Evolutionary conservation across 2,113 vertebrate genomes (phyloP), one percentile per base, ranked within the genome.

Genomic region (Plotosus lineatus): DNA sequence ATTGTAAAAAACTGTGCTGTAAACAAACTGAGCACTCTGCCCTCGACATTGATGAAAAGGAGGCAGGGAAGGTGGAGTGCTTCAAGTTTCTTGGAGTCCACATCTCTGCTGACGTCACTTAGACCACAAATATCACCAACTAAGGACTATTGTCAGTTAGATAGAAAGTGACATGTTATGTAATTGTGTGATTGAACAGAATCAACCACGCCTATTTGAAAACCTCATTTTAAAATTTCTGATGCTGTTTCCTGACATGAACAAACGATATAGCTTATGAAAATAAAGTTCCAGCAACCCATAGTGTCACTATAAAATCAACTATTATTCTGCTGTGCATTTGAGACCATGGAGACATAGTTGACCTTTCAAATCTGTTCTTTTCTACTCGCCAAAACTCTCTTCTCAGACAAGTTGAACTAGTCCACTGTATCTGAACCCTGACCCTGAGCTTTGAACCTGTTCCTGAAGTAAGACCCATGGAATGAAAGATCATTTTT

Each of bases 361-460:
- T 60, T 65, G 51, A 66, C 72, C 80, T 66, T 75, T 31, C 10
- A 53, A 58, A 65, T 28, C 6, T 74, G 23, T 53, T 53, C 28
- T 60, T 31, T 36, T 40, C 33, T 38, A 12, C 58, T 75, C 28
- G 58, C 26, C 72, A 31, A 53, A 53, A 17, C 33, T 38, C 21
- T 28, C 7, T 26, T 66, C 19, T 66, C 17, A 46, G 50, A 46
- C 7, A 44, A 63, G 38, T 8, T 1, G 38, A 10, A 69, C n/a
- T 40, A n/a, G 6, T 42, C 65, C n/a, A 44, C 23, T 71, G 26
- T 23, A 56, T 71, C 26, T 28, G 40, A 79, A 79, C 65, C 28
- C 50, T 46, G 65, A 58, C 38, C 51, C 78, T 23, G n/a, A 44
- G 50, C 73, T 44, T 68, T 66, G 80, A 66, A 74, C 42, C 71